Evolutionary conservation across 2,888 invertebrate genomes (phyloP).

Genomic region (Amiota communis): DNA sequence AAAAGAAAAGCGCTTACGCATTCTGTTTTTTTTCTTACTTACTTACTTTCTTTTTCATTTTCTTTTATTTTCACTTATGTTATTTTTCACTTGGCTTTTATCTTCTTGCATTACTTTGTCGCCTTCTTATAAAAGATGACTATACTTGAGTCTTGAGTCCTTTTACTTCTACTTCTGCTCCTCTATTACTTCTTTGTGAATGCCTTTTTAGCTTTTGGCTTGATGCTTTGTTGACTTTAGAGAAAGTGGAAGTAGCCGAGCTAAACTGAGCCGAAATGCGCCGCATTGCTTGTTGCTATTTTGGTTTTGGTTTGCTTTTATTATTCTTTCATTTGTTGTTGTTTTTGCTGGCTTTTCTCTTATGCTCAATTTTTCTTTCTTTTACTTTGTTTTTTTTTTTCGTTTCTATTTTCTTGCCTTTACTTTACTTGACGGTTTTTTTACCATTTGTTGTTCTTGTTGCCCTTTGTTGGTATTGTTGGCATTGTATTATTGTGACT

Average conservation of each 20-base stretch:
- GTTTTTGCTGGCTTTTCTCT: conserved; percentile 3
- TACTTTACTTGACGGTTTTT: conserved; percentile 31
- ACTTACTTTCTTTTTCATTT: too few relatives aligned
- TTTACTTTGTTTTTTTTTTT: background rate
- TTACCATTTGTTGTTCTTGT: conserved; percentile 36
- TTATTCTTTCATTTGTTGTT: conserved; percentile 1
- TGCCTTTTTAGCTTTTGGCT: conserved; percentile 21
- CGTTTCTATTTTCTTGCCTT: conserved; percentile 8
- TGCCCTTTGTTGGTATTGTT: conserved; percentile 49
- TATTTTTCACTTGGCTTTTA: too few relatives aligned
- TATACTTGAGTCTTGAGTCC: background rate
- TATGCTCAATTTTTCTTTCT: background rate
- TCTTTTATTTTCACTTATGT: too few relatives aligned
- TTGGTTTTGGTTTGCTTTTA: background rate
- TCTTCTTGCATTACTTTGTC: too few relatives aligned
- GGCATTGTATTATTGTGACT: conserved; percentile 53
- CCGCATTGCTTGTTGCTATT: too few relatives aligned
- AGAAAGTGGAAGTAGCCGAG: too few relatives aligned
- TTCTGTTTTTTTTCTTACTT: too few relatives aligned
- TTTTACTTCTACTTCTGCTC: background rate
- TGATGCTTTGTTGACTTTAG: conserved; percentile 6
- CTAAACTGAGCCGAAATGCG: too few relatives aligned
- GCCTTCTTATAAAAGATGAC: too few relatives aligned
- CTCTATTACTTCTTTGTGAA: background rate
- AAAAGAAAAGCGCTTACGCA: too few relatives aligned